Evolutionary conservation across 1,140 invertebrate species (phyloP).

Genomic region (Trachelipus rathkii): DNA sequence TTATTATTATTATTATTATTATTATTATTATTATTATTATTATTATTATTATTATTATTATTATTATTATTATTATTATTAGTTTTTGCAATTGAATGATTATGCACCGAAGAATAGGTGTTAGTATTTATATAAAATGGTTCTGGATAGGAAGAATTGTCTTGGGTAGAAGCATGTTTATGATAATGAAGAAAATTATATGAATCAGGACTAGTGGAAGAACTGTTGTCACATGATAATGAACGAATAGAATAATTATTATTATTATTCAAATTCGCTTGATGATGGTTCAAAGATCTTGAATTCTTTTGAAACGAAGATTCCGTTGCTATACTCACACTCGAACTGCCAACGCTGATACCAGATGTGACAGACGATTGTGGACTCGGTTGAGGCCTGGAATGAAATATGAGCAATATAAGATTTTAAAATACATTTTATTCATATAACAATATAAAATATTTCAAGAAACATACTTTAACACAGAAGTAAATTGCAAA

Average conservation of each 20-base stretch:
- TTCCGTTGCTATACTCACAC: conserved; percentile 41
- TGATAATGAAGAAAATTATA: background rate
- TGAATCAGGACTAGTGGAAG: background rate
- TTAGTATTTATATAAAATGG: conserved; percentile 26
- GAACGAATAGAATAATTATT: background rate
- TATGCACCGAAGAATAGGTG: background rate
- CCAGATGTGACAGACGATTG: conserved; percentile 44
- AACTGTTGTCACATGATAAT: background rate
- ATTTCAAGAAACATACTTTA: conserved; percentile 25
- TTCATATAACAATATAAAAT: too few relatives aligned
- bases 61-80: background rate
- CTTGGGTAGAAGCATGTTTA: background rate
- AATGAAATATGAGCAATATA: background rate
- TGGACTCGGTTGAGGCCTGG: conserved; percentile 42
- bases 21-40: too few relatives aligned
- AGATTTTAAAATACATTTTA: too few relatives aligned
- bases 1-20: too few relatives aligned
- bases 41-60: too few relatives aligned
- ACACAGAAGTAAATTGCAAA: conserved; percentile 37
- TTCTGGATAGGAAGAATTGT: conserved; percentile 13
- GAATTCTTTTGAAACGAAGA: background rate
- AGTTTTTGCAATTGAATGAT: background rate
- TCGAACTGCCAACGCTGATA: conserved; percentile 43
- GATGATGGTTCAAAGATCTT: conserved; percentile 1
- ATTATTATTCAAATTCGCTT: background rate